Percentiles rank a stretch among this genome's conserved stretches.
Evolutionary conservation across 1,140 invertebrate genomes (phyloP).

Genomic region (Diabrotica undecimpunctata): DNA sequence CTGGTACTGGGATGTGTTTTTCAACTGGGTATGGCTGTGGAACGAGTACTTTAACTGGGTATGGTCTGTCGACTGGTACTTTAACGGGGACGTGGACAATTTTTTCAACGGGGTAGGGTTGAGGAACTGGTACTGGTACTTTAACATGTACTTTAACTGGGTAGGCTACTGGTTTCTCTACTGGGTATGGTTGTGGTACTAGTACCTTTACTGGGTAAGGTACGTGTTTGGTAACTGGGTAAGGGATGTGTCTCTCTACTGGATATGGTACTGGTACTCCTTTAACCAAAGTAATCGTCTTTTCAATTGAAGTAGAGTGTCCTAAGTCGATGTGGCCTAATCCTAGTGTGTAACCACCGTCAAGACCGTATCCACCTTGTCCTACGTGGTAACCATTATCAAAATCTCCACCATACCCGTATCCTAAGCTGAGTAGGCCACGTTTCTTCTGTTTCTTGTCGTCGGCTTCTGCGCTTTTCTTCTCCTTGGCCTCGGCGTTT

Average conservation of each 20-base stretch:
- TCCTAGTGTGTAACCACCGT: slow-evolving; percentile 35
- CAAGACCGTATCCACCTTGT: slow-evolving; percentile 44
- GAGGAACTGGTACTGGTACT: slow-evolving; percentile 57
- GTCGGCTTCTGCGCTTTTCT: slow-evolving; percentile 57
- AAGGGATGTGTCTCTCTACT: slow-evolving; percentile 63
- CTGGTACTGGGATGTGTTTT: slow-evolving; percentile 28
- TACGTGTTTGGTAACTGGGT: slow-evolving; percentile 54
- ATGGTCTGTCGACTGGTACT: slow-evolving; percentile 27
- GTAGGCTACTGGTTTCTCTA: slow-evolving; percentile 57
- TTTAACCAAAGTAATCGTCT: slow-evolving; percentile 50
- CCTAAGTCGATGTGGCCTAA: slow-evolving; percentile 41
- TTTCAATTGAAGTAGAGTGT: slow-evolving; percentile 56
- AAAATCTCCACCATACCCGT: slow-evolving; percentile 59
- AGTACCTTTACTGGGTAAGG: slow-evolving; percentile 50
- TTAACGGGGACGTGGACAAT: slow-evolving; percentile 61
- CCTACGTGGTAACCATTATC: slow-evolving; percentile 55
- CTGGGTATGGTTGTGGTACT: slow-evolving; percentile 58
- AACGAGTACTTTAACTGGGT: slow-evolving; percentile 52
- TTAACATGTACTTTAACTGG: slow-evolving; percentile 54
- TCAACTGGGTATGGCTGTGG: slow-evolving; percentile 58
- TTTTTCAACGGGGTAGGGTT: slow-evolving; percentile 59
- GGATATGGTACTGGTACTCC: slow-evolving; percentile 50
- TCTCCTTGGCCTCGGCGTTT: slow-evolving; percentile 57
- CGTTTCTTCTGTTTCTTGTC: slow-evolving; percentile 66
- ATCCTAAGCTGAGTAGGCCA: slow-evolving; percentile 55